These are phyloP conservation scores for Rhynchomys soricoides DNA, from an alignment of 2,113 vertebrate genomes.

Conservation along the genomic window DNA sequence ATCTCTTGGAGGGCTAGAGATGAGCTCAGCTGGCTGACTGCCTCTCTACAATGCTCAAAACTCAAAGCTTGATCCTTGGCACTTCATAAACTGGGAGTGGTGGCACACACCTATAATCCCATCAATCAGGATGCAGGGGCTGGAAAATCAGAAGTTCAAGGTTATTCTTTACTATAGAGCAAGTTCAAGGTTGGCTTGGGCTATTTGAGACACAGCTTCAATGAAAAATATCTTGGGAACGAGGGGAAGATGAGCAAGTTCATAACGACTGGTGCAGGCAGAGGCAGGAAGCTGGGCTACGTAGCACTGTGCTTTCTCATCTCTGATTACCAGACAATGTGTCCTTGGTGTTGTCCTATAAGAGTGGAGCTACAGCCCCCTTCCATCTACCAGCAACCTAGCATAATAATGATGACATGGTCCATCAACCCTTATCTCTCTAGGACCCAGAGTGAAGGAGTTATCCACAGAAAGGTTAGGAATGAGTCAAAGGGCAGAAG, in stretches of 20 bases:
- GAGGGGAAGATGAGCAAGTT: neutral
- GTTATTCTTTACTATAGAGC: neutral
- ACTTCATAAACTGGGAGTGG: neutral
- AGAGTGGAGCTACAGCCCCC: neutral
- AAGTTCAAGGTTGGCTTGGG: neutral
- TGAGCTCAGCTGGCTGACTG: neutral
- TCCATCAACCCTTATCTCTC: neutral
- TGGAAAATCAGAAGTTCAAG: neutral
- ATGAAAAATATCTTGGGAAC: neutral
- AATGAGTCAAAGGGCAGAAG: neutral
- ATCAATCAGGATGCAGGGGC: neutral
- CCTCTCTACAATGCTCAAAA: neutral
- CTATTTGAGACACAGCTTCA: neutral
- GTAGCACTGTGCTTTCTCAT: neutral
- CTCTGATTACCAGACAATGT: neutral
- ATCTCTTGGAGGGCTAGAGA: neutral
- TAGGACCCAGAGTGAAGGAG: neutral
- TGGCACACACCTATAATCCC: neutral
- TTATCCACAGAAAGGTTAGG: neutral
- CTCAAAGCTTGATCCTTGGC: neutral
- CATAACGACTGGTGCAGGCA: neutral
- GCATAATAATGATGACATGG: no score
- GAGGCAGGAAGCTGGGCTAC: neutral
- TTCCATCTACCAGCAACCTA: neutral
- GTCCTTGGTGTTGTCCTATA: fast-evolving